Conservation (phyloP, 2,797 vertebrate species). For the Sphaeramia orbicularis region DNA sequence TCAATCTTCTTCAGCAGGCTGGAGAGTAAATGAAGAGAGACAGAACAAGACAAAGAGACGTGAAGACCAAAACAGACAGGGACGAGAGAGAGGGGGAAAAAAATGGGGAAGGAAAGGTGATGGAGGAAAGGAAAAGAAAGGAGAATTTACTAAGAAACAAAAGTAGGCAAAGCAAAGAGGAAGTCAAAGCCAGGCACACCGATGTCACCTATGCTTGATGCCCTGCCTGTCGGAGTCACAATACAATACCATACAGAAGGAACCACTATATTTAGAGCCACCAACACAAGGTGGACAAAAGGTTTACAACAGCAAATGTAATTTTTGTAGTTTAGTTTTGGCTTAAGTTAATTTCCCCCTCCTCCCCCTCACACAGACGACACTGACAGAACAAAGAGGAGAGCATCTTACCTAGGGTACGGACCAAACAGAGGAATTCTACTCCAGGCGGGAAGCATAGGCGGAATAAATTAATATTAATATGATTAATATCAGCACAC, state of each 20-base stretch:
- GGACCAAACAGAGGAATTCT: constrained; percentile 99
- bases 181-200: constrained; percentile 58
- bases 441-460: constrained; percentile 98
- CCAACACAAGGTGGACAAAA: constrained; percentile 40
- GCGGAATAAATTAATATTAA: constrained; percentile 96
- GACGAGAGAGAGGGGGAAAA: not conserved
- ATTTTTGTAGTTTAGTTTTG: not conserved
- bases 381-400: constrained; percentile 84
- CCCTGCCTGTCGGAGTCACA: constrained; percentile 58
- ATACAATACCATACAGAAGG: constrained; percentile 10
- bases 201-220: constrained; percentile 72
- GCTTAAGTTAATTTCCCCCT: constrained; percentile 19
- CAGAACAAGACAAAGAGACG: constrained; percentile 40
- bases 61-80: constrained; percentile 23
- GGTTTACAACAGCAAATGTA: not conserved
- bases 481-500: constrained; percentile 83
- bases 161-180: constrained; percentile 52
- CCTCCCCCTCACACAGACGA: constrained; percentile 71
- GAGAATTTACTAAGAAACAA: constrained; percentile 49
- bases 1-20: constrained; percentile 99
- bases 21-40: constrained; percentile 46
- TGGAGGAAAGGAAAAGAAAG: constrained; percentile 12
- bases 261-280: not conserved
- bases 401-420: constrained; percentile 99
- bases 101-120: constrained; percentile 31